These are phyloP conservation scores for Paraescarpia echinospica DNA, from an alignment of 1,140 invertebrate genomes.

Conservation along the genomic window DNA sequence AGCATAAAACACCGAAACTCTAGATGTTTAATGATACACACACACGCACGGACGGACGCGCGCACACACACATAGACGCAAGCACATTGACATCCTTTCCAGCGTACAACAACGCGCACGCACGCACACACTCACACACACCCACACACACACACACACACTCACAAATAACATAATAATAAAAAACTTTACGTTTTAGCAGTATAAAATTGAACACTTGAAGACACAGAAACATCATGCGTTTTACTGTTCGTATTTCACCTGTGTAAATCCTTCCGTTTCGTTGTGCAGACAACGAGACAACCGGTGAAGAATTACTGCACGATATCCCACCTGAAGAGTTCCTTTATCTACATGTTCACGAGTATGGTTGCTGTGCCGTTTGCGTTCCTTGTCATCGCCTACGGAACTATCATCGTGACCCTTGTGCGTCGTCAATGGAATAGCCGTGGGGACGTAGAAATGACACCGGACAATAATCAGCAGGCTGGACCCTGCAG, in stretches of 20 bases:
- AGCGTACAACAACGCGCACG: no score
- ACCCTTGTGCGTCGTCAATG: background rate
- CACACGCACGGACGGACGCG: no score
- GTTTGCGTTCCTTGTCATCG: background rate
- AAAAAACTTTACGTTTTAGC: no score
- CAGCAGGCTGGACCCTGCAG: background rate
- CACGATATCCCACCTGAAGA: background rate
- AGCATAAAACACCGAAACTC: no score
- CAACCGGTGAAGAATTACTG: background rate
- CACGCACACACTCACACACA: no score
- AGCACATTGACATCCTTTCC: no score
- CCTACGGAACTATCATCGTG: background rate
- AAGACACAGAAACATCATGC: no score
- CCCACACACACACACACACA: no score
- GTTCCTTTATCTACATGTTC: background rate
- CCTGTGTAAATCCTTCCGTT: background rate
- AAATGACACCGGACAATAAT: background rate
- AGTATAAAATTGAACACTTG: no score
- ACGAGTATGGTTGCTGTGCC: background rate
- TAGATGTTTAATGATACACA: no score
- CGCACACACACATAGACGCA: no score
- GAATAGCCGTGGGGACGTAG: background rate
- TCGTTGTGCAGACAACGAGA: background rate
- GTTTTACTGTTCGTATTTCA: background rate
- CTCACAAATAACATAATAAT: no score